Percentiles rank a stretch among this genome's conserved stretches.
These are phyloP conservation scores for Ennomos fuscantarius DNA, from an alignment of 2,888 invertebrate genomes.

Conservation along the genomic window DNA sequence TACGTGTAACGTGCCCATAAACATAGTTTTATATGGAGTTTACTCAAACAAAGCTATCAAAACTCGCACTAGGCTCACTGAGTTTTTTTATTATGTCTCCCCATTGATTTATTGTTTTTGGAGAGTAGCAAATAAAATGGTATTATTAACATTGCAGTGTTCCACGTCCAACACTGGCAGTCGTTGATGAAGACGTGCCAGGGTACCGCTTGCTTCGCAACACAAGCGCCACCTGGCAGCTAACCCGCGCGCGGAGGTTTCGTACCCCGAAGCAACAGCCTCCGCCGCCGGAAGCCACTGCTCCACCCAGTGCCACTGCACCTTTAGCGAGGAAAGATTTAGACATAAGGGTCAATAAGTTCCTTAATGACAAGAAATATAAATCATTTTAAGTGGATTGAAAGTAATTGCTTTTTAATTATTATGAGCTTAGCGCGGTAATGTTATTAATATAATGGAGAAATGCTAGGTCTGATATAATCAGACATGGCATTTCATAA, in stretches of 20 bases:
- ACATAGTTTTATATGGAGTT: too few relatives aligned
- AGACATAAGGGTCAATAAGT: conserved; percentile 63
- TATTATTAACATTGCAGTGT: conserved; percentile 45
- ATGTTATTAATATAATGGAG: too few relatives aligned
- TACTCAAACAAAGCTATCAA: too few relatives aligned
- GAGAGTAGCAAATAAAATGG: too few relatives aligned
- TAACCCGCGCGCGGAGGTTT: conserved; percentile 72
- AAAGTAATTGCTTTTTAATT: too few relatives aligned
- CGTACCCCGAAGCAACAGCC: conserved; percentile 62
- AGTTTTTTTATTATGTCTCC: too few relatives aligned
- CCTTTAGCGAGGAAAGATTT: conserved; percentile 68
- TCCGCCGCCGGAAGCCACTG: conserved; percentile 63
- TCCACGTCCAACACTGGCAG: conserved; percentile 63
- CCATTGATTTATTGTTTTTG: too few relatives aligned
- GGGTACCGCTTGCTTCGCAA: conserved; percentile 59
- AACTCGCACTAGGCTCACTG: too few relatives aligned
- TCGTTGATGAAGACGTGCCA: conserved; percentile 58
- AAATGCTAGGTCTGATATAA: too few relatives aligned
- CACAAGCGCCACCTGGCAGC: conserved; percentile 69
- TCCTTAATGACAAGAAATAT: conserved; percentile 51
- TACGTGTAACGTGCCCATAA: too few relatives aligned
- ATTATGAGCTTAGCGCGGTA: too few relatives aligned
- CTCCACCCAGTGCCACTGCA: conserved; percentile 64
- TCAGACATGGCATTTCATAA: too few relatives aligned
- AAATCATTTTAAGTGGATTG: neutral